A percentile compares a stretch with the other conserved stretches of the same genome.
phyloP scores from a whole-genome alignment of 2,113 vertebrate genomes.

The Balaeniceps rex region DNA sequence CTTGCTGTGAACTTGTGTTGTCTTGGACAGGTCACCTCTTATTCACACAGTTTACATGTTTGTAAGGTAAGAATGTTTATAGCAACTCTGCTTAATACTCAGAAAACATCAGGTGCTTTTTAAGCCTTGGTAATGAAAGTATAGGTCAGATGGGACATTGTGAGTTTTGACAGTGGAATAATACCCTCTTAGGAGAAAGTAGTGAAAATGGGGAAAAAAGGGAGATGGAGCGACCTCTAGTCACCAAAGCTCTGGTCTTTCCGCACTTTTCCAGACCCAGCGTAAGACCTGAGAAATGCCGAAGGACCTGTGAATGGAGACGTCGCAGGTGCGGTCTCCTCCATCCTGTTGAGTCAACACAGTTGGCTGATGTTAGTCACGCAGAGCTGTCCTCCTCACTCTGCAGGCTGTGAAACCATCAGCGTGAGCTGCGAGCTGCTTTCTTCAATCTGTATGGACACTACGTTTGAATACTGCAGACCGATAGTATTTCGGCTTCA shows the following conservation, averaged over 20 bases:
- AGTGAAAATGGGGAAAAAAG: not conserved
- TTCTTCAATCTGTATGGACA: not conserved
- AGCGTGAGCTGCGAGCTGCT: not conserved
- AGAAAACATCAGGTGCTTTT: not conserved
- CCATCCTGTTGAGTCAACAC: not conserved
- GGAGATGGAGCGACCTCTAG: not conserved
- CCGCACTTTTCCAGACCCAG: not conserved
- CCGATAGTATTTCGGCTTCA: not conserved
- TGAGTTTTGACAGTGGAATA: not conserved
- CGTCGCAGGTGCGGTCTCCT: not conserved
- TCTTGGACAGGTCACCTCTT: not conserved
- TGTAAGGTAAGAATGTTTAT: not conserved
- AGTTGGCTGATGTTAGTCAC: not conserved
- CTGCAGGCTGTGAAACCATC: not conserved
- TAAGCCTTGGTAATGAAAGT: not conserved
- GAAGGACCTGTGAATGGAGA: not conserved
- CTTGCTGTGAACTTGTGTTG: not conserved
- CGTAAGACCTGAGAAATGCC: not conserved
- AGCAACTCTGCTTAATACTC: not conserved
- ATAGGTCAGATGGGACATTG: not conserved
- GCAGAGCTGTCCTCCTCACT: not conserved
- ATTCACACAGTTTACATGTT: not conserved
- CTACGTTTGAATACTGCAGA: not conserved
- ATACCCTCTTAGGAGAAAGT: not conserved
- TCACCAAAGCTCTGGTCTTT: not conserved